Evolutionary conservation across 2,797 vertebrate species (phyloP), one percentile per base, ranked within the genome.

Genomic region (Hephaestus fuliginosus): DNA sequence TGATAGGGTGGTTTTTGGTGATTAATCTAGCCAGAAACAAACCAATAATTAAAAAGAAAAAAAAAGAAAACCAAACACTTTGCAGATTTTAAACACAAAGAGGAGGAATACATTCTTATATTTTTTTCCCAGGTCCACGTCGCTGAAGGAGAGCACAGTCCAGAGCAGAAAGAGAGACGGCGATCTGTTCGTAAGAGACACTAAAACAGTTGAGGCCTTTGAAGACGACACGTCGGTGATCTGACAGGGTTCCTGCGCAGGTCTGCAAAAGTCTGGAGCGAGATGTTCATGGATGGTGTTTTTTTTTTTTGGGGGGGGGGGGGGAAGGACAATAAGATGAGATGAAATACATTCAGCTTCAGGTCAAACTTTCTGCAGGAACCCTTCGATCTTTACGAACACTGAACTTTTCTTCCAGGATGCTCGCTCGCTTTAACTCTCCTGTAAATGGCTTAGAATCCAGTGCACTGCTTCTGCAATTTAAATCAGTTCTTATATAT

Each of bases 371-470:
- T 81, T 80, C 70, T 70, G 83, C 85, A 74, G 88, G 83, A 86
- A 86, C 62, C 86, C 62, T 4, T 39, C 20, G 67, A 76, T 82
- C 81, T 78, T 55, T 17, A 51, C 67, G 36, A 51, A 79, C 48
- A 33, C 60, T 51, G 22, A 66, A 51, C 60, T 68, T 36, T 33
- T 33, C 17, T 36, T 48, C 75, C 7, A 14, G 5, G 62, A 33
- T 3, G 30, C 30, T 33, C 57, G 36, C 74, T 76, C 79, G 18
- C 80, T 43, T 76, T 18, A 53, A 48, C 73, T 86, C 92, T 90
- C 91, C 76, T 86, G 78, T 76, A 72, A 90, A 95, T 95, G 95
- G 95, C 94, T 95, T 95, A 89, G 89, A 92, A 92, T 95, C 94
- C 94, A 93, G 91, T 94, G 92, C 92, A 93, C 92, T 88, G 91